Conservation (phyloP, 2,113 vertebrate genomes). For the Notothenia coriiceps region DNA sequence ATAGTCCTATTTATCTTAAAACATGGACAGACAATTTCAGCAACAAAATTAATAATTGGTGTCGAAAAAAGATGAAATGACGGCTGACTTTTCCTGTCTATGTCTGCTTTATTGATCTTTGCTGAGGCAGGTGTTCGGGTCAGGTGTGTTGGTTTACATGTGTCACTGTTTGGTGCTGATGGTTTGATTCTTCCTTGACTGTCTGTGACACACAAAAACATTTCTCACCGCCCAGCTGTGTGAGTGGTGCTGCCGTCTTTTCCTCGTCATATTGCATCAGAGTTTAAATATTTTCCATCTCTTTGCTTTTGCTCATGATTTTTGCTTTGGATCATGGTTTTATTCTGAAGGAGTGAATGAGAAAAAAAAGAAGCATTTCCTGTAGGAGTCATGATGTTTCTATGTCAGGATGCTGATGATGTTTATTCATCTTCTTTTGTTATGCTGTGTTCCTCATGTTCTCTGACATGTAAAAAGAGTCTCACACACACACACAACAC, state of each 20-base stretch:
- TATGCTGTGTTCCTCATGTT: conserved; percentile 25
- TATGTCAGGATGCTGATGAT: conserved; percentile 7
- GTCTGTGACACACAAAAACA: conserved; percentile 13
- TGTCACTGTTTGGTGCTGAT: background rate
- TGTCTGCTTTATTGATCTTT: background rate
- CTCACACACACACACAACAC: conserved; percentile 18
- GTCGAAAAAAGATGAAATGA: too few species aligned
- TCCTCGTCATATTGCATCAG: too few species aligned
- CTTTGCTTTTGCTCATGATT: conserved; percentile 24
- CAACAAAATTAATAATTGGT: too few species aligned
- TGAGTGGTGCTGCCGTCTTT: too few species aligned
- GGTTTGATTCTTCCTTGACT: conserved; percentile 11
- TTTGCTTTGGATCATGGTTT: conserved; percentile 36
- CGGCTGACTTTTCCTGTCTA: background rate
- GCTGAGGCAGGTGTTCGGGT: background rate
- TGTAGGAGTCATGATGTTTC: background rate
- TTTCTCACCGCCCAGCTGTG: background rate
- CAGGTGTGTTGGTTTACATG: background rate
- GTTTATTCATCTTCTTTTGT: conserved; percentile 27
- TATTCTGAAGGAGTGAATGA: conserved; percentile 31
- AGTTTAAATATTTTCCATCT: too few species aligned
- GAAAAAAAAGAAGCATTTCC: conserved; percentile 23
- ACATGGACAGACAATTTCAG: too few species aligned
- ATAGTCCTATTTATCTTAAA: background rate
- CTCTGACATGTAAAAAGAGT: background rate